Evolutionary conservation across 1,140 invertebrate genomes (phyloP), one percentile per base, ranked within the genome.

Genomic region (Cyclargus thomasi): DNA sequence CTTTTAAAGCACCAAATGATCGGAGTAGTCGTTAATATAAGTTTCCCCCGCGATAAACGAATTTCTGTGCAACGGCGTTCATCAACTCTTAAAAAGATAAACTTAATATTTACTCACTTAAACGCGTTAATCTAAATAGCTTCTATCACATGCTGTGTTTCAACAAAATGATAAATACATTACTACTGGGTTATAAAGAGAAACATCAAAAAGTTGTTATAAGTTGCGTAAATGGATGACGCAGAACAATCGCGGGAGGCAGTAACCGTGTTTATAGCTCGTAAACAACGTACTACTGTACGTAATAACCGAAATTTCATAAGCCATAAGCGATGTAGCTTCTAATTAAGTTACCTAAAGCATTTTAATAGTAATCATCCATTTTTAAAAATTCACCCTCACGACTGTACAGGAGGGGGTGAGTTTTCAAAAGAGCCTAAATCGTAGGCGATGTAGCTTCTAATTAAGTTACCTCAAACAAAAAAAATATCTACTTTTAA

Each of bases 191-290:
- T 8, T 47, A 47, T 47, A 47, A 47, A 47, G 39, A 14, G 39
- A 47, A 47, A 47, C 39, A 47, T 47, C 39, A 47, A 47, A 47
- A 47, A 47, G 39, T 47, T 47, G 8, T 47, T 47, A 47, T 47
- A 47, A 47, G 11, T 16, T 11, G 11, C 39, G 39, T 47, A 14
- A 47, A 47, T 47, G 39, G 14, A 47, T 47, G 39, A 47, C 39
- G 39, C 39, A 47, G 39, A 47, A 47, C 39, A 47, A 47, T 47
- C 10, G 39, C 39, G 39, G 3, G 29, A 16, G 14, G 39, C 39
- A 11, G 39, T 47, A 47, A 47, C 11, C 11, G 2, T 8, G 39
- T 47, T 35, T 47, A 47, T 11, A 0, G 39, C 39, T 16, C 14
- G 14, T 47, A 47, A 47, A 47, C 10, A 47, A 11, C 39, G 39